Evolutionary conservation across 2,888 invertebrate genomes (phyloP).

Genomic region (Teleogryllus oceanicus): DNA sequence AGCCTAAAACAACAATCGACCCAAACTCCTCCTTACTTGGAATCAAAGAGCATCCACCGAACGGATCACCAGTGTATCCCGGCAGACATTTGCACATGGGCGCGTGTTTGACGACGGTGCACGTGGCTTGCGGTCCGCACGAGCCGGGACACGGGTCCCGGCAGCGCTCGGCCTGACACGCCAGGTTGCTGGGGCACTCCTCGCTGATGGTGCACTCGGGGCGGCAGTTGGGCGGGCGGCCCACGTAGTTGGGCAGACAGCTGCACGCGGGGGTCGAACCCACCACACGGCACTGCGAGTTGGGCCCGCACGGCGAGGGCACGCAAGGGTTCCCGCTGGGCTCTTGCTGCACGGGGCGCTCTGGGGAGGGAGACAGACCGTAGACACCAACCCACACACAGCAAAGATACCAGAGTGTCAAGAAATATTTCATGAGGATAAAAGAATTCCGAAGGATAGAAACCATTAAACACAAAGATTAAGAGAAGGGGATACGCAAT

Average conservation of each 20-base stretch:
- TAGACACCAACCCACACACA: constrained; percentile 38
- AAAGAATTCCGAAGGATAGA: neutral
- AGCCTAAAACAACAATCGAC: too few species aligned
- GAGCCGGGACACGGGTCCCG: constrained; percentile 68
- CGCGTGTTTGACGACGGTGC: constrained; percentile 66
- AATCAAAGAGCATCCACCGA: constrained; percentile 53
- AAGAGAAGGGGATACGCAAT: too few species aligned
- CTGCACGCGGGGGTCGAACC: constrained; percentile 56
- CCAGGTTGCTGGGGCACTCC: constrained; percentile 53
- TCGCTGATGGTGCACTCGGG: constrained; percentile 61
- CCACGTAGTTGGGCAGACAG: constrained; percentile 57
- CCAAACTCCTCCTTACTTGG: constrained; percentile 35
- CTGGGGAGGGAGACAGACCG: constrained; percentile 38
- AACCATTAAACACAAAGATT: too few species aligned
- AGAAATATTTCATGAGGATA: neutral
- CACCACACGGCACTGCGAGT: constrained; percentile 55
- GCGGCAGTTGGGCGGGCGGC: constrained; percentile 60
- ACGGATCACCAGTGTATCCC: constrained; percentile 66
- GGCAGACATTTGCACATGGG: constrained; percentile 62
- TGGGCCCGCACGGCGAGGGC: constrained; percentile 62
- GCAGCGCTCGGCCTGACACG: constrained; percentile 60
- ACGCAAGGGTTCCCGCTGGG: constrained; percentile 57
- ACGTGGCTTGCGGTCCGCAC: constrained; percentile 56
- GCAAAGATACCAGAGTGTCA: too few species aligned
- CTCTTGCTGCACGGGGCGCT: constrained; percentile 30